Conservation (phyloP, 2,797 vertebrate genomes). For the Gastrophryne carolinensis region DNA sequence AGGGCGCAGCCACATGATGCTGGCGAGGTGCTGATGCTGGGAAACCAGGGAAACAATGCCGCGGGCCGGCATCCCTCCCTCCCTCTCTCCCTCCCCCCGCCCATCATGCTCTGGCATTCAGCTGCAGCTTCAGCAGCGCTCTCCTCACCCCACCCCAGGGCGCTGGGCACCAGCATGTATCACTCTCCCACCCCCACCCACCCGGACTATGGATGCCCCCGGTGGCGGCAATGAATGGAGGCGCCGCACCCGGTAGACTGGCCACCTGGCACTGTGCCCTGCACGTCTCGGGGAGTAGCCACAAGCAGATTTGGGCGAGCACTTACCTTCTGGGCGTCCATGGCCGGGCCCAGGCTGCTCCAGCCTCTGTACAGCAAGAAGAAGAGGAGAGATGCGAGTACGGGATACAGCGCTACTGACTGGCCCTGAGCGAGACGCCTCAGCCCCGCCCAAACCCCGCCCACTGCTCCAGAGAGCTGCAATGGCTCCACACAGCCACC, state of each 20-base stretch:
- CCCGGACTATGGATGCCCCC: background rate
- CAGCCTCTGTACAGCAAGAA: constrained; percentile 21
- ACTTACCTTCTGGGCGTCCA: constrained; percentile 49
- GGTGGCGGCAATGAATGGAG: constrained; percentile 33
- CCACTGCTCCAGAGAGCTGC: background rate
- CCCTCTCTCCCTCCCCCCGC: constrained; percentile 27
- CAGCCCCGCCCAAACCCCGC: constrained; percentile 26
- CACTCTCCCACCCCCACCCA: background rate
- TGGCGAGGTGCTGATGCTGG: too few species aligned
- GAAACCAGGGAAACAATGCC: too few species aligned
- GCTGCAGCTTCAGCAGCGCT: too few species aligned
- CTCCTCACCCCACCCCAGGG: too few species aligned
- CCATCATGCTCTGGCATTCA: constrained; percentile 23
- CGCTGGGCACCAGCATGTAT: too few species aligned
- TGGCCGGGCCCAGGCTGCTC: constrained; percentile 21
- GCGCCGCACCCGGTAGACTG: too few species aligned
- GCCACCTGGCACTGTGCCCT: too few species aligned
- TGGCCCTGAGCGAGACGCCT: constrained; percentile 6
- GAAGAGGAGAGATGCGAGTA: constrained; percentile 38
- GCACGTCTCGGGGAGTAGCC: too few species aligned
- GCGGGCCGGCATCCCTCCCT: too few species aligned
- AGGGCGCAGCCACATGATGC: too few species aligned
- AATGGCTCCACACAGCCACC: constrained; percentile 36
- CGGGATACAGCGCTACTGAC: constrained; percentile 26
- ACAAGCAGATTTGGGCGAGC: background rate